phyloP scores from a whole-genome alignment of 2,888 invertebrate species.

The Cinara cedri region DNA sequence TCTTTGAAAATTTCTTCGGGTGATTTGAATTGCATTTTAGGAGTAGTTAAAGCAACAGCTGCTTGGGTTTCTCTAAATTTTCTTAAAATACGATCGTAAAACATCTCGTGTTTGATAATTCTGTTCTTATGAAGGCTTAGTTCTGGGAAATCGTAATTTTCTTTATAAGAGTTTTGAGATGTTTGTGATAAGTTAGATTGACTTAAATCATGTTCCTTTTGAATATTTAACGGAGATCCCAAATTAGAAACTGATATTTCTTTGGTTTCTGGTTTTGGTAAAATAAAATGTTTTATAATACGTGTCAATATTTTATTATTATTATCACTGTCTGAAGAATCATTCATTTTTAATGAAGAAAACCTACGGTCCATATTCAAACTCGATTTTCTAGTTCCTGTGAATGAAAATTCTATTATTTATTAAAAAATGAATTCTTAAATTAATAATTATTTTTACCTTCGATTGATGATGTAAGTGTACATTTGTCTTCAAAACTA shows the following conservation, averaged over 20 bases:
- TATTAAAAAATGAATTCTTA: background rate
- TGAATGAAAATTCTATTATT: background rate
- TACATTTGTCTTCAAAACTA: background rate
- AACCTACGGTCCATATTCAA: constrained; percentile 7
- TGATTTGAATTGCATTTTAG: background rate
- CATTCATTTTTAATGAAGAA: constrained; percentile 29
- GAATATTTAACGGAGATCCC: constrained; percentile 6
- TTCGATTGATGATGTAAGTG: background rate
- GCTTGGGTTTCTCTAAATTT: constrained; percentile 40
- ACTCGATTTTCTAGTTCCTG: constrained; percentile 1
- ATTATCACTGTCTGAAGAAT: background rate
- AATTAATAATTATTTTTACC: background rate
- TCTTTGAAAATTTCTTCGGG: constrained; percentile 38
- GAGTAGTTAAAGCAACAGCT: background rate
- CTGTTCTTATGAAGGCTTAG: constrained; percentile 34
- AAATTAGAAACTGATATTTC: background rate
- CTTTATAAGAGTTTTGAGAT: constrained; percentile 20
- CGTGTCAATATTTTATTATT: background rate
- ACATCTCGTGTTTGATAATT: constrained; percentile 17
- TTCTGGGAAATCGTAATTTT: constrained; percentile 22
- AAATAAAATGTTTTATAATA: constrained; percentile 35
- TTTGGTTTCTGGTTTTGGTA: constrained; percentile 16
- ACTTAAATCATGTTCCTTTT: constrained; percentile 15
- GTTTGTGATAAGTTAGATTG: background rate
- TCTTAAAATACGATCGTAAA: constrained; percentile 36